Evolutionary conservation across 2,113 vertebrate genomes (phyloP), one percentile per base, ranked within the genome.

Genomic region (Lutjanus erythropterus): DNA sequence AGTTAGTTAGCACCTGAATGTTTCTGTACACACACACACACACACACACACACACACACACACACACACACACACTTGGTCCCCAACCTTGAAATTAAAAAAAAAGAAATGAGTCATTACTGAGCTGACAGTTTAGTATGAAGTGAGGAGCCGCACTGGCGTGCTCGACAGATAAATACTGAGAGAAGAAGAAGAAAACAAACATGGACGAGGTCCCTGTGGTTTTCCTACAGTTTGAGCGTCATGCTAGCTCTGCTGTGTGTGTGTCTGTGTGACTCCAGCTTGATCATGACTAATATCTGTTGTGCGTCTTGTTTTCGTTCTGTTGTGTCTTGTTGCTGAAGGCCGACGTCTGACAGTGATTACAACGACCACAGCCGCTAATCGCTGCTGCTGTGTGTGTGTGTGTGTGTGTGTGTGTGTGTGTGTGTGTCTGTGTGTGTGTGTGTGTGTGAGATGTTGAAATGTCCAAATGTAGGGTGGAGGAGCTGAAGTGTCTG

Each of bases 311-410:
- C 6, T 65, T 31, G 50, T 70, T 41, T 56, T 29, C 19, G 16
- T 18, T 47, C 6, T 47, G 31, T 49, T 49, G 31, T 39, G 62
- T 68, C 31, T 39, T 6, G 41, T n/a, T 37, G 29, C 39, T 29
- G 41, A 76, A 47, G 52, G 73, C 72, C 3, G 14, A 33, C n/a
- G 73, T 77, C 64, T 77, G 66, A 78, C 56, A 44, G 56, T 12
- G 35, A 78, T 70, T 78, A 52, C 25, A 33, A 7, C 0, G 2
- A 55, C n/a, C 67, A 35, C 59, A 52, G 29, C 19, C 7, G 12
- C 14, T 12, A 37, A 67, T 67, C 16, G 4, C 37, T 16, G 60
- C 49, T 65, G 37, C 70, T 35, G 21, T 72, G 69, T 41, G 67
- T 31, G 65, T 37, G 65, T 47, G 61, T 46, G 61, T 65, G 41